A percentile compares a stretch with the other conserved stretches of the same genome.
These are phyloP conservation scores for Dryomyza anilis DNA, from an alignment of 2,888 invertebrate genomes.

Conservation along the genomic window DNA sequence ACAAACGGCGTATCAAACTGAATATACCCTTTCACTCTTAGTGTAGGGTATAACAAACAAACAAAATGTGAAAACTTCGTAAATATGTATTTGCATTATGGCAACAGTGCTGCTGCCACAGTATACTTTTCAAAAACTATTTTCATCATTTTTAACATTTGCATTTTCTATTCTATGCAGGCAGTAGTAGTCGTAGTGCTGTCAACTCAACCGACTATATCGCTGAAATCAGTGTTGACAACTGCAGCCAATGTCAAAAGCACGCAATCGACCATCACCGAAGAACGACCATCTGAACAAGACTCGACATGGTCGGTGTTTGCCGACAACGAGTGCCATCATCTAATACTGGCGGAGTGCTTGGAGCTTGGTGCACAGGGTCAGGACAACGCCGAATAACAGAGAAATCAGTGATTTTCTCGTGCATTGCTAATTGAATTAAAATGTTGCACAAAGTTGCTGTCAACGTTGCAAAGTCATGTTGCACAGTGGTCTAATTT, in stretches of 20 bases:
- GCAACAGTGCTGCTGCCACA: conserved; percentile 6
- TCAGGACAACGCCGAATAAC: neutral
- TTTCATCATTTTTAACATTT: neutral
- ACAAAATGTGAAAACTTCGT: neutral
- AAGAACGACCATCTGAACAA: neutral
- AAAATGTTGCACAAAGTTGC: neutral
- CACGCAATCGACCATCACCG: conserved; percentile 1
- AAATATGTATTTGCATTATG: conserved; percentile 10
- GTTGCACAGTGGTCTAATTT: no score
- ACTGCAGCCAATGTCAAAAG: conserved; percentile 9
- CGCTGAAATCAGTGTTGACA: conserved; percentile 12
- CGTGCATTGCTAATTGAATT: neutral
- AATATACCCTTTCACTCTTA: no score
- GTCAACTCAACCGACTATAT: conserved; percentile 4
- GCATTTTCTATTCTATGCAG: no score
- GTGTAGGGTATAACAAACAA: no score
- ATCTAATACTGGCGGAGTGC: neutral
- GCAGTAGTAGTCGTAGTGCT: neutral
- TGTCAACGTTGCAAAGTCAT: no score
- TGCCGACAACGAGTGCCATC: neutral
- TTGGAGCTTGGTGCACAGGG: neutral
- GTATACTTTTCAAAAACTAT: neutral
- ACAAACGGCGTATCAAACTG: no score
- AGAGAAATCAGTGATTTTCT: neutral
- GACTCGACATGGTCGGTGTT: neutral